Conservation (phyloP, 2,797 vertebrate genomes). For the Paratrypauchen microcephalus region DNA sequence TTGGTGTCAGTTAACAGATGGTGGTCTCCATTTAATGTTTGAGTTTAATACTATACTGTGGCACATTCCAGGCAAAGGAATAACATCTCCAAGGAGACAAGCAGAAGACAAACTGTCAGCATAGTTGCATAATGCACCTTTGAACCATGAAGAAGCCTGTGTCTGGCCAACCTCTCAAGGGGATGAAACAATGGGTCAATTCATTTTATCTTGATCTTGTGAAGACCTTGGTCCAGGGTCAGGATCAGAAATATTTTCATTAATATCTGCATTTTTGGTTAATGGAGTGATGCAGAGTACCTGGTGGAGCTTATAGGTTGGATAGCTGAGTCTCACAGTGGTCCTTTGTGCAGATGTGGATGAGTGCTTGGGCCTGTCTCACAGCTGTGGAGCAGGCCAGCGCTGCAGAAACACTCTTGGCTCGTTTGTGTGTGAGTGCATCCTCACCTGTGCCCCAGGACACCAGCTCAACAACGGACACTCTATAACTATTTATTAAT, state of each 20-base stretch:
- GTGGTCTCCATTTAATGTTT: too few relatives aligned
- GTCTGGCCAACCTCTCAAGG: not conserved
- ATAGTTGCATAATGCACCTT: too few relatives aligned
- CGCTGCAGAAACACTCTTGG: constrained; percentile 87
- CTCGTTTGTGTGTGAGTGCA: constrained; percentile 84
- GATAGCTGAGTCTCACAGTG: not conserved
- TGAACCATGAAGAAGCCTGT: not conserved
- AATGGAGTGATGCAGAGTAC: not conserved
- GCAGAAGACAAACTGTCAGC: too few relatives aligned
- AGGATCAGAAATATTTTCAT: not conserved
- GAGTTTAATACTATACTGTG: too few relatives aligned
- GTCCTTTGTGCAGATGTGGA: constrained; percentile 81
- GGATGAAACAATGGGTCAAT: not conserved
- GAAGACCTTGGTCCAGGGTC: not conserved
- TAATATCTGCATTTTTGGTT: not conserved
- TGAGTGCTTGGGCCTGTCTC: constrained; percentile 83
- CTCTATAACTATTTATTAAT: not conserved
- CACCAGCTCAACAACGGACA: constrained; percentile 73
- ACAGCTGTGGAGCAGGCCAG: constrained; percentile 83
- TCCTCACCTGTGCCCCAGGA: constrained; percentile 83
- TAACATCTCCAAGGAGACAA: too few relatives aligned
- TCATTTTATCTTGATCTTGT: not conserved
- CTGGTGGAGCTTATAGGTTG: not conserved
- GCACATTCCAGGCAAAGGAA: too few relatives aligned
- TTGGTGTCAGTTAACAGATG: too few relatives aligned